phyloP scores from a whole-genome alignment of 2,888 invertebrate species.

The Caenorhabditis sinica region DNA sequence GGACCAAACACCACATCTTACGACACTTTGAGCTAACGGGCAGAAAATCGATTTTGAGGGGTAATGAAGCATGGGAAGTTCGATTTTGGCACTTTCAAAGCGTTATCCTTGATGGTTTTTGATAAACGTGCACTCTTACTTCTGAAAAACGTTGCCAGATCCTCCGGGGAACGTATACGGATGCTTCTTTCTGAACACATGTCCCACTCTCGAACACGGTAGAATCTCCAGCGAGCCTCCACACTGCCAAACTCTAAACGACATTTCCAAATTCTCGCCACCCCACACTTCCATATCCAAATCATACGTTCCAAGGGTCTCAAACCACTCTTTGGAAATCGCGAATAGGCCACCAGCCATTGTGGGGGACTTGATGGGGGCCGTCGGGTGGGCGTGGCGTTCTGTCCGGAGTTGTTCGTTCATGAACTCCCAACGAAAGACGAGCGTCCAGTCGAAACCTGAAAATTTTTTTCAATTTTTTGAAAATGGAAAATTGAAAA shows the following conservation, averaged over 20 bases:
- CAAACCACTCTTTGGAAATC: conserved; percentile 94
- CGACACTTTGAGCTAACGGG: too few relatives aligned
- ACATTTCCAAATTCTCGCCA: conserved; percentile 95
- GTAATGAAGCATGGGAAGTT: too few relatives aligned
- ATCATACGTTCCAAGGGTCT: conserved; percentile 96
- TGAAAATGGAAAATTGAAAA: background rate
- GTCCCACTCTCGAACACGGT: conserved; percentile 95
- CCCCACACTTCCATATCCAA: conserved; percentile 99
- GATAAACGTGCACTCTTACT: too few relatives aligned
- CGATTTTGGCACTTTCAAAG: too few relatives aligned
- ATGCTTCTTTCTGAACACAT: conserved; percentile 90
- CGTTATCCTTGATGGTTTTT: too few relatives aligned
- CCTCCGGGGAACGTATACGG: conserved; percentile 99
- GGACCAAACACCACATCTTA: too few relatives aligned
- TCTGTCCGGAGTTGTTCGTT: conserved; percentile 90
- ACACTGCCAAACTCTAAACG: conserved; percentile 97
- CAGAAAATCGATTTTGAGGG: too few relatives aligned
- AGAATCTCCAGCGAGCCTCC: conserved; percentile 97
- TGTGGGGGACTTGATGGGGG: conserved; percentile 94
- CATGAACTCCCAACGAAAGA: conserved; percentile 96
- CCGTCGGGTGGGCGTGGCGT: conserved; percentile 92
- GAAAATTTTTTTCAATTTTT: conserved; percentile 58
- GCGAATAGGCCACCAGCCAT: conserved; percentile 98
- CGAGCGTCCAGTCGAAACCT: conserved; percentile 98
- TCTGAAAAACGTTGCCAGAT: conserved; percentile 96